A percentile compares a stretch with the other conserved stretches of the same genome.
These are phyloP conservation scores for Drosophila borborema DNA, from an alignment of 2,888 invertebrate species.

Conservation along the genomic window DNA sequence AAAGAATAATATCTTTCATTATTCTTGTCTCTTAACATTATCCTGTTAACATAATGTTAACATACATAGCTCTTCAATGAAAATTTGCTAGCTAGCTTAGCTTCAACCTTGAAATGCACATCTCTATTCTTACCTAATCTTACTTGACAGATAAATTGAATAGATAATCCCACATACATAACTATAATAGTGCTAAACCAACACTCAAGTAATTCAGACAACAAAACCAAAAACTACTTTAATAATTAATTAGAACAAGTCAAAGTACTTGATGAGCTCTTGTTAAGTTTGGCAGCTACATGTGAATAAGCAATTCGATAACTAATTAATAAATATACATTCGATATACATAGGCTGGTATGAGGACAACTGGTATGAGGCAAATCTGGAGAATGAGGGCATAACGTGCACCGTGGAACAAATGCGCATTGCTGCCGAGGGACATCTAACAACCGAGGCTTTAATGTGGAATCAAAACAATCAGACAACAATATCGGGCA, in stretches of 20 bases:
- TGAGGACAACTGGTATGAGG: conserved; percentile 99
- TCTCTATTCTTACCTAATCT: too few relatives aligned
- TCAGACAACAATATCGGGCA: conserved; percentile 96
- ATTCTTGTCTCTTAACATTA: neutral
- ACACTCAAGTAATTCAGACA: neutral
- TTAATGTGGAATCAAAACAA: conserved; percentile 99
- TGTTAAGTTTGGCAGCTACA: neutral
- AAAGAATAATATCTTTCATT: too few relatives aligned
- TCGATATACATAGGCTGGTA: conserved; percentile 91
- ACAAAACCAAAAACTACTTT: neutral
- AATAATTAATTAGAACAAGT: neutral
- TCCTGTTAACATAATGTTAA: neutral
- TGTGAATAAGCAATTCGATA: neutral
- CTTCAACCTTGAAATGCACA: too few relatives aligned
- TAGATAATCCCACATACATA: neutral
- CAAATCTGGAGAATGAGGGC: conserved; percentile 93
- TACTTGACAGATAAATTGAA: neutral
- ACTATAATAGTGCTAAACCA: neutral
- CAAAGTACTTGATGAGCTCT: neutral
- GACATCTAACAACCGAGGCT: conserved; percentile 99
- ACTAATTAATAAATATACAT: neutral
- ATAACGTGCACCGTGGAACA: conserved; percentile 97
- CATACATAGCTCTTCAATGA: too few relatives aligned
- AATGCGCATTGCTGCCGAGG: conserved; percentile 97
- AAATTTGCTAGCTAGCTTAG: too few relatives aligned